Evolutionary conservation across 2,797 vertebrate genomes (phyloP), one percentile per base, ranked within the genome.

Genomic region (Sciurus vulgaris): DNA sequence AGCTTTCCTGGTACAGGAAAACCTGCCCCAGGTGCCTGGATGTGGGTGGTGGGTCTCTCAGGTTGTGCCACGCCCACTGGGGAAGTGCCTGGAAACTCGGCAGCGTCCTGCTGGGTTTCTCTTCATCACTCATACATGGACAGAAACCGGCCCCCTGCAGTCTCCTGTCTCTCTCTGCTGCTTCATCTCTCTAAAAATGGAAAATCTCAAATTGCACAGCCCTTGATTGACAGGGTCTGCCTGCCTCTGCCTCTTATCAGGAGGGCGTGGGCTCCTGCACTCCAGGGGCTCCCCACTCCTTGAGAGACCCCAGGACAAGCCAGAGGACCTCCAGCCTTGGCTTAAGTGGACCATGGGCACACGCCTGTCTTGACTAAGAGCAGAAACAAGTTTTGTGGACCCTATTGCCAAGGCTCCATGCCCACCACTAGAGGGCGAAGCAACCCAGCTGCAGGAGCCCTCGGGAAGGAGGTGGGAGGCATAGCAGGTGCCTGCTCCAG

Each of bases 401-500:
- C 38, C 28, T 70, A 14, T 33, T 22, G 59, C 5, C n/a, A 3
- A 38, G 10, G 41, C 12, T 7, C 17, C 54, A 10, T 11, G 7
- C 1, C 67, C 41, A 26, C 47, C 70, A 41, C 10, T 7, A 91
- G 65, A n/a, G 65, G 72, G n/a, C 5, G 9, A 24, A 14, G 91
- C 12, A 22, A 22, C 44, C 61, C 70, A 14, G 24, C 33, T 5
- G 11, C 13, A 1, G 74, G 33, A 35, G 3, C 22, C 13, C 24
- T 47, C 20, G 22, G 26, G 77, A 35, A 15, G 6, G 15, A 12
- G 35, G 56, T 18, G 56, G 35, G 7, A 38, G 67, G 33, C 1
- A 1, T 0, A 26, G 4, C 33, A 28, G 7, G 49, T 15, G 26
- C 47, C n/a, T 1, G 2, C 30, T 1, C 33, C 18, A 5, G 10